Base-by-base conservation (phyloP, 2,888 invertebrate genomes). In the Pseudanteris insignis region DNA sequence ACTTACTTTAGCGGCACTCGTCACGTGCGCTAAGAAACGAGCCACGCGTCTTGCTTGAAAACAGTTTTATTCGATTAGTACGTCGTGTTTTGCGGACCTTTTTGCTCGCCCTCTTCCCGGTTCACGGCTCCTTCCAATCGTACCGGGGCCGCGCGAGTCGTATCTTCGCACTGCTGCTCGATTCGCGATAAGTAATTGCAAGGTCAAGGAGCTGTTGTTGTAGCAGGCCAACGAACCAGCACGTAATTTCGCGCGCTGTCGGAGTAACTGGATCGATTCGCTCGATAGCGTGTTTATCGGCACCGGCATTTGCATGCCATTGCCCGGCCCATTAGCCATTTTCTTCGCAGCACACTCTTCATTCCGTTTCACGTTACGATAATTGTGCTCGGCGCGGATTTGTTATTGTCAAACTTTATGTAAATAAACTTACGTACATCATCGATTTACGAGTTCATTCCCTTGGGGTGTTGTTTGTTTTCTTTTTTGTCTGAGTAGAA, bases 1-100 rank as follows among this genome's bases (percentile, higher is more conserved):
- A 73, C 70, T 77, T 73, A 75, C 74, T 75, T 75, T 68, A 70
- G 69, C 71, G 73, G 68, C 70, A 74, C 68, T 76, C 74, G 74
- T 76, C 76, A 74, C 76, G 71, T 72, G 71, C 71, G 70, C 65
- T 68, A 64, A 69, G 64, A 67, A 67, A 64, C 64, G 63, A 66
- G 67, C 69, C 70, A 70, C 72, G 70, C 69, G 70, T 66, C 65
- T 59, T 51, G 47, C 63, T 53, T 62, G 51, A 60, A 61, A 58
- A 58, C 59, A 58, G 60, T 66, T 64, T 66, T 63, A 63, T 63
- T 64, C 60, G 63, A 66, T 66, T 63, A 63, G 60, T 63, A 58
- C 58, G 46, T 54, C 48, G 63, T 53, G 58, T 54, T 62, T 64
- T 64, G 54, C 44, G 48, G 59, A 8, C 34, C 24, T 65, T 65